These are phyloP conservation scores for Octomys mimax DNA, from an alignment of 2,797 vertebrate genomes.

Conservation along the genomic window DNA sequence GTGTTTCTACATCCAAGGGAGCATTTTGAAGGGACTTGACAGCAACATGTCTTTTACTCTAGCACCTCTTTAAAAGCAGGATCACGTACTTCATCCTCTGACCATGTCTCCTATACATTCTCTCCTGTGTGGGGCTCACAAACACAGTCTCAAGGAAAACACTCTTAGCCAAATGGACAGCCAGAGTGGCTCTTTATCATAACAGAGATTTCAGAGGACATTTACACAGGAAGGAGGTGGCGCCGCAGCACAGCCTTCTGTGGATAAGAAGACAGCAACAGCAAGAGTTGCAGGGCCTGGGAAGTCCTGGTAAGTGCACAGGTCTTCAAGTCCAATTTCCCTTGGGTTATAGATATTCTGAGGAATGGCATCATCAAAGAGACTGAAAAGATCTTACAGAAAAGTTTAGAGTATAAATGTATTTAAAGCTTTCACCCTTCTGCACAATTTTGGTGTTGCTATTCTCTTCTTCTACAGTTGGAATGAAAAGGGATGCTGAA, in stretches of 20 bases:
- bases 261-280: not conserved
- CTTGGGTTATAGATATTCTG: constrained; percentile 41
- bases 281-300: not conserved
- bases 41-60: not conserved
- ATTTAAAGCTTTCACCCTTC: constrained; percentile 67
- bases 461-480: constrained; percentile 71
- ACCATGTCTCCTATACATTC: not conserved
- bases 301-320: not conserved
- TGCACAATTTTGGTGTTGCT: constrained; percentile 60
- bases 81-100: not conserved
- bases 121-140: not conserved
- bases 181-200: not conserved
- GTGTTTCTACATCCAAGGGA: not conserved
- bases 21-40: not conserved
- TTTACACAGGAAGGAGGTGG: not conserved
- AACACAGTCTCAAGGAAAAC: not conserved
- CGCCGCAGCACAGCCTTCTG: not conserved
- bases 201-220: not conserved
- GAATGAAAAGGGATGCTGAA: constrained; percentile 74
- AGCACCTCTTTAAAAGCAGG: not conserved
- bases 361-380: constrained; percentile 49
- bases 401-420: constrained; percentile 52
- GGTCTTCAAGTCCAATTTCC: not conserved
- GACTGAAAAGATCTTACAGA: constrained; percentile 38
- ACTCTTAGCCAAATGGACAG: not conserved